Evolutionary conservation across 2,113 vertebrate genomes (phyloP).

Genomic region (Psophia crepitans): DNA sequence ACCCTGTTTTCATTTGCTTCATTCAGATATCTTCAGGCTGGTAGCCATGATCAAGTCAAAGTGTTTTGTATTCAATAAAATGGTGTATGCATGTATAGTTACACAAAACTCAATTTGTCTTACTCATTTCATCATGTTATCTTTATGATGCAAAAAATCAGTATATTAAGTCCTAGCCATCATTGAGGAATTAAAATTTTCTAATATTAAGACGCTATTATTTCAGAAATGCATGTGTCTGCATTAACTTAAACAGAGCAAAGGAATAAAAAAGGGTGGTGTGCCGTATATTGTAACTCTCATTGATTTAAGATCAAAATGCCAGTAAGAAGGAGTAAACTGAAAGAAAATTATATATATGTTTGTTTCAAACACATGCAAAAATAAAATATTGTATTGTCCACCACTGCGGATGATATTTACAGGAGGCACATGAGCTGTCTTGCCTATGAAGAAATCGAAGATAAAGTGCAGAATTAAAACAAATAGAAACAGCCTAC

Average conservation of each 20-base stretch:
- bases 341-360: neutral
- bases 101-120: neutral
- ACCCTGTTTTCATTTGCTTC: neutral
- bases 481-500: constrained; percentile 7
- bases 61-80: neutral
- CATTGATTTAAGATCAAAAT: constrained; percentile 18
- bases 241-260: neutral
- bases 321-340: neutral
- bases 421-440: neutral
- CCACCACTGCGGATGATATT: neutral
- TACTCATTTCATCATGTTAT: neutral
- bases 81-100: accelerated
- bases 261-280: neutral
- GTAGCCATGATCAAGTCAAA: neutral
- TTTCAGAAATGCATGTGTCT: neutral
- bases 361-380: neutral
- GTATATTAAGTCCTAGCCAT: neutral
- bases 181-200: neutral
- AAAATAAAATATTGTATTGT: neutral
- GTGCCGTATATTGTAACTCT: neutral
- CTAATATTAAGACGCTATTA: neutral
- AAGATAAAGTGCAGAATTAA: neutral
- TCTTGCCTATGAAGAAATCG: neutral
- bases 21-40: neutral
- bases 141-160: neutral